Evolutionary conservation across 2,113 vertebrate genomes (phyloP).

Genomic region (Brachyhypopomus occidentalis): DNA sequence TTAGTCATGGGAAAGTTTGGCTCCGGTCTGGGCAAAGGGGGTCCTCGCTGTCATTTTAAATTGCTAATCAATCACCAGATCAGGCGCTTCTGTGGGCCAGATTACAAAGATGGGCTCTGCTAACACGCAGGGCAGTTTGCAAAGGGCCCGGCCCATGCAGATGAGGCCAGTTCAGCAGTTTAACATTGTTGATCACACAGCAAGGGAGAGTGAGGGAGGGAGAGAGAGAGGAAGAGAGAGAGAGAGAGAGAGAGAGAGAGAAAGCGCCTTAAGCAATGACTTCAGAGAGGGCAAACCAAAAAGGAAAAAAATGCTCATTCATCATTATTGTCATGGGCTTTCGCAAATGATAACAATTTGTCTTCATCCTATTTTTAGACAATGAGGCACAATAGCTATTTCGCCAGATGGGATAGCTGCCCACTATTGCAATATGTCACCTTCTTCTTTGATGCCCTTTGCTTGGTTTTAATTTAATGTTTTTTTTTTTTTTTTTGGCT

Average conservation of each 20-base stretch:
- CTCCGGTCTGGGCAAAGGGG: constrained; percentile 85
- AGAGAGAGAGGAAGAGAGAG: constrained; percentile 74
- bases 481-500: constrained; percentile 59
- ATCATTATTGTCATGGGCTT: constrained; percentile 99
- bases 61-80: constrained; percentile 96
- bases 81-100: constrained; percentile 81
- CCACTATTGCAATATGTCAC: constrained; percentile 86
- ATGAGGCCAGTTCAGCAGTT: constrained; percentile 88
- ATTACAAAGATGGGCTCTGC: constrained; percentile 86
- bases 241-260: constrained; percentile 52
- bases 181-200: constrained; percentile 84
- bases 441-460: constrained; percentile 65
- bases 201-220: constrained; percentile 43
- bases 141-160: constrained; percentile 85
- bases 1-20: constrained; percentile 92
- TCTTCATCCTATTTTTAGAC: constrained; percentile 99
- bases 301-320: constrained; percentile 95
- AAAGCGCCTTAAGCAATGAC: constrained; percentile 99
- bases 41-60: constrained; percentile 89
- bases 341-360: constrained; percentile 99
- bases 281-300: constrained; percentile 90
- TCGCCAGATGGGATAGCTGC: constrained; percentile 95
- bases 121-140: constrained; percentile 90
- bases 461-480: constrained; percentile 81
- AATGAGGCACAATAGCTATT: constrained; percentile 98